Conservation (phyloP, 1,140 invertebrate genomes). For the Gryon sp. region DNA sequence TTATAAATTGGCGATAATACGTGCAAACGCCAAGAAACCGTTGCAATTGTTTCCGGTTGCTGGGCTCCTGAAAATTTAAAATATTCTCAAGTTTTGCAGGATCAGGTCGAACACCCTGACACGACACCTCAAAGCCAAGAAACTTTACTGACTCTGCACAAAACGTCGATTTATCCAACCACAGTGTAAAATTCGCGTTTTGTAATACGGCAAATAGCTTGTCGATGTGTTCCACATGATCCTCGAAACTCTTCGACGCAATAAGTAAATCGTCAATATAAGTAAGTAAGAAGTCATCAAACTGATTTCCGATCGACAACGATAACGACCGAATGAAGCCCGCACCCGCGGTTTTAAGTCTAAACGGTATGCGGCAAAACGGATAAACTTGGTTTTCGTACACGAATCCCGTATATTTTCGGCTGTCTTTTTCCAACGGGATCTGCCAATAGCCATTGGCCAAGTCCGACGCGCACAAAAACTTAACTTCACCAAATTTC, state of each 20-base stretch:
- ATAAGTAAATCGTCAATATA: background rate
- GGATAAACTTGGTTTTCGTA: background rate
- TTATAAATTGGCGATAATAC: background rate
- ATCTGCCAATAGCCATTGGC: background rate
- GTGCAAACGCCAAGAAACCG: constrained; percentile 28
- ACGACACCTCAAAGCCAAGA: constrained; percentile 27
- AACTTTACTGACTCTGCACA: constrained; percentile 9
- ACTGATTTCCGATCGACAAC: background rate
- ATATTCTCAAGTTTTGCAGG: background rate
- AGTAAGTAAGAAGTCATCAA: background rate
- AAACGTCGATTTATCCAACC: constrained; percentile 27
- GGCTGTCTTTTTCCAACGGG: background rate
- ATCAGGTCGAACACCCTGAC: background rate
- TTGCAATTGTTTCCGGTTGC: constrained; percentile 14
- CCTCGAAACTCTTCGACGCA: background rate
- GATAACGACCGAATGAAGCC: no score
- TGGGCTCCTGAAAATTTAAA: constrained; percentile 14
- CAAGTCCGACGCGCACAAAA: background rate
- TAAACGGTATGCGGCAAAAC: no score
- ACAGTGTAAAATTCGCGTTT: constrained; percentile 20
- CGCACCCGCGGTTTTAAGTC: no score
- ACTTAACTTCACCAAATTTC: background rate
- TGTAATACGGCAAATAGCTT: constrained; percentile 14
- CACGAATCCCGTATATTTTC: background rate
- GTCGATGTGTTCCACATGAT: background rate